These are phyloP conservation scores for Aplodontia rufa DNA, from an alignment of 2,113 vertebrate genomes.

Conservation along the genomic window DNA sequence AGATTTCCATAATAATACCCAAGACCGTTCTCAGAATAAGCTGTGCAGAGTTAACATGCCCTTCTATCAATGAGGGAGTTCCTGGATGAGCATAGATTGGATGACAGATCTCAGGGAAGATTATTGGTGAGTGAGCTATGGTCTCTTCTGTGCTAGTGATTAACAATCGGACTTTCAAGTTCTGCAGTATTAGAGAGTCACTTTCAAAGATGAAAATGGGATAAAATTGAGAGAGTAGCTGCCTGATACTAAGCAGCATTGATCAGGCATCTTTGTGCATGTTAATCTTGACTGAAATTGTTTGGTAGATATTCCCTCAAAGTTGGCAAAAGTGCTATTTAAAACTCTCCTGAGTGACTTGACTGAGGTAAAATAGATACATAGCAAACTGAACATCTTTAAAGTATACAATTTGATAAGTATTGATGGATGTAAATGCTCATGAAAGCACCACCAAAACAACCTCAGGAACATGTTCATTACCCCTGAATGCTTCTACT, in stretches of 20 bases:
- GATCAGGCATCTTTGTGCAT: neutral
- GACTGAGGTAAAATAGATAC: neutral
- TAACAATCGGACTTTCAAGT: neutral
- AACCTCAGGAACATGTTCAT: neutral
- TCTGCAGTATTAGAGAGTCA: neutral
- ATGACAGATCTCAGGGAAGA: neutral
- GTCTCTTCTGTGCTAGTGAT: neutral
- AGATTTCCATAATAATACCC: neutral
- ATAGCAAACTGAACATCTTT: neutral
- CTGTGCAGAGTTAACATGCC: neutral
- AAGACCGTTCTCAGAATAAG: neutral
- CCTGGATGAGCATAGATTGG: neutral
- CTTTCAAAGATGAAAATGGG: neutral
- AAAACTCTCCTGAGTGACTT: neutral
- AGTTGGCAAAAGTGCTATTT: neutral
- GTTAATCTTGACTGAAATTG: neutral
- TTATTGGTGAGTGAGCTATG: neutral
- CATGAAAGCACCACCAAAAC: conserved; percentile 4
- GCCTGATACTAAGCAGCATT: neutral
- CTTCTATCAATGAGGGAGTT: neutral
- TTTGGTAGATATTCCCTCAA: neutral
- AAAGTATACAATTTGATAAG: conserved; percentile 33
- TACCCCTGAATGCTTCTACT: neutral
- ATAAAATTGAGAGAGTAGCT: neutral
- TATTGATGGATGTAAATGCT: neutral